Conservation (phyloP, 2,888 invertebrate genomes). For the Disparrhopalites patrizii region DNA sequence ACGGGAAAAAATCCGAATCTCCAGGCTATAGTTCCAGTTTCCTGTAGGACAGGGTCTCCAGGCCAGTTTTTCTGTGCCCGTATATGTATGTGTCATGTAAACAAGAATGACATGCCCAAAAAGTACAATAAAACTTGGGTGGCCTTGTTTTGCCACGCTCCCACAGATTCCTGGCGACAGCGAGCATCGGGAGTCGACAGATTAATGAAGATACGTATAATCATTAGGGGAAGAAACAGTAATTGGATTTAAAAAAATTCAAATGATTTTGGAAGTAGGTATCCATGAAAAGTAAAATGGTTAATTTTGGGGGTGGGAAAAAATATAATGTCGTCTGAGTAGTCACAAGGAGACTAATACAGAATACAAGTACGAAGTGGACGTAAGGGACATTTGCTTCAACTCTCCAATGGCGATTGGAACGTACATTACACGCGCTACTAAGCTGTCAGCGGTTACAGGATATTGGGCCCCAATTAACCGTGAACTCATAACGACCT, state of each 20-base stretch:
- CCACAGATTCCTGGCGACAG: conserved; percentile 17
- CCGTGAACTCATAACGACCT: conserved; percentile 45
- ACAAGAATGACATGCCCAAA: no score
- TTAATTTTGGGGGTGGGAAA: neutral
- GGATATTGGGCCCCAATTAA: conserved; percentile 39
- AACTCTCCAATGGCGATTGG: no score
- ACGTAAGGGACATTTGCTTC: no score
- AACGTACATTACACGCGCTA: conserved; percentile 38
- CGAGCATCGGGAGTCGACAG: conserved; percentile 25
- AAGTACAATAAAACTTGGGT: no score
- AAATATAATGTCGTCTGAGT: no score
- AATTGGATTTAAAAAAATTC: neutral
- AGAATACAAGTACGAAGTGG: no score
- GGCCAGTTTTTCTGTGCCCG: no score
- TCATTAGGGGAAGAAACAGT: conserved; percentile 1
- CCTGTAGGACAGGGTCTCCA: no score
- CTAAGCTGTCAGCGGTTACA: conserved; percentile 46
- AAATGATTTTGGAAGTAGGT: neutral
- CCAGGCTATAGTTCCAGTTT: no score
- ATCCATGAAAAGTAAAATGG: neutral
- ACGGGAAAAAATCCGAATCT: no score
- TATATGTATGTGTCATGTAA: no score
- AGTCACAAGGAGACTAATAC: no score
- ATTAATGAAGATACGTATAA: conserved; percentile 26
- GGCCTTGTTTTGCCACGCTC: neutral